Evolutionary conservation across 2,888 invertebrate genomes (phyloP), one percentile per base, ranked within the genome.

Genomic region (Sinopyrophorus schimmeli): DNA sequence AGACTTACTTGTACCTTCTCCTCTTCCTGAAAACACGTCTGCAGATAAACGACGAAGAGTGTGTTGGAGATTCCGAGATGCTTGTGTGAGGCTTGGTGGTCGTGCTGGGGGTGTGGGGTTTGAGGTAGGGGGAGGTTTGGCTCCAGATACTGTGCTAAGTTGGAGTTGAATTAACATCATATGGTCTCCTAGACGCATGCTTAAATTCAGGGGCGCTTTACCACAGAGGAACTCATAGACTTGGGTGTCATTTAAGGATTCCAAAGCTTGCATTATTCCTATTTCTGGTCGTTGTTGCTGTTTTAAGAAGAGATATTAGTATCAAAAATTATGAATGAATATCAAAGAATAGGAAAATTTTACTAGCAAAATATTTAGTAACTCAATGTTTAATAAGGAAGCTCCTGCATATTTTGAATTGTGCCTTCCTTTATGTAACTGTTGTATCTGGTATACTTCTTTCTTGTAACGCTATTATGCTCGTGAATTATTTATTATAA

Each of bases 111-210:
- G 59, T 28, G 53, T 69, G 59, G 76, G 81, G 74, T 76, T 80
- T 61, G 81, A 81, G 47, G 35, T 82, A 80, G 35, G 81, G 62
- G 67, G 57, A 69, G 56, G 77, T 68, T 65, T 76, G 60, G 71
- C 74, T 53, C 78, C 77, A 2, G 87, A 86, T 7, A 92, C 86
- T 6, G 93, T 93, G 62, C 94, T 94, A 57, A 96, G 76, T 74
- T 95, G 95, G 49, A 96, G 77, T 72, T 96, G 95, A 54, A 96
- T 94, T 62, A 96, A 80, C 94, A 96, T 95, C 92, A 96, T 93
- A 77, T 96, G 94, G 73, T 95, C 95, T 47, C 95, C 95, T 50
- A 95, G 78, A 60, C 94, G 84, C 93, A 95, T 94, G 56, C 94
- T 95, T 58, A 96, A 79, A 73, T 95, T 93, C 51, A 96, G 76